phyloP scores from a whole-genome alignment of 1,140 invertebrate genomes.

The Chironomus tepperi region DNA sequence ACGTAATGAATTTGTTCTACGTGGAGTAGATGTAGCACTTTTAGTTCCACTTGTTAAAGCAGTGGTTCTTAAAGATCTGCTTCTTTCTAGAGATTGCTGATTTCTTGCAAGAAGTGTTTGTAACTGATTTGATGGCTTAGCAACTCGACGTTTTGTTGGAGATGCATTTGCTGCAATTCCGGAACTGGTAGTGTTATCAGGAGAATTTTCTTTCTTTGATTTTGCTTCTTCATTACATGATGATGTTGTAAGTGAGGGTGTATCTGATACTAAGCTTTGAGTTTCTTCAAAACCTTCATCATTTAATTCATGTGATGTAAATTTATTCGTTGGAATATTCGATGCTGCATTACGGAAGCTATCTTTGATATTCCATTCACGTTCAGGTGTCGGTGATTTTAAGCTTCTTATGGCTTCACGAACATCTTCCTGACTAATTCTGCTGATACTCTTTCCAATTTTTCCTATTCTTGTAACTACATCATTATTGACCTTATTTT shows the following conservation, averaged over 20 bases:
- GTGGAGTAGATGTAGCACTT: constrained; percentile 28
- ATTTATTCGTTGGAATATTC: constrained; percentile 31
- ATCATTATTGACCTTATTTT: constrained; percentile 26
- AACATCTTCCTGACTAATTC: constrained; percentile 54
- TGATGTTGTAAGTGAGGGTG: constrained; percentile 57
- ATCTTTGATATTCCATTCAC: constrained; percentile 41
- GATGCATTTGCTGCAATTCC: constrained; percentile 33
- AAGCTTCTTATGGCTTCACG: constrained; percentile 51
- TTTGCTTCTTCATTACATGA: constrained; percentile 55
- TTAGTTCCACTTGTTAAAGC: not conserved
- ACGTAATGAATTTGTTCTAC: constrained; percentile 38
- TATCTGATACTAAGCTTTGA: constrained; percentile 69
- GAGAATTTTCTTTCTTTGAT: constrained; percentile 29
- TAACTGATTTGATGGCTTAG: constrained; percentile 25
- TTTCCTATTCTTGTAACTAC: constrained; percentile 42
- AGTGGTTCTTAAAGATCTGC: not conserved
- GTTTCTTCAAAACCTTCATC: constrained; percentile 88
- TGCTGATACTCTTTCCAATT: constrained; percentile 42
- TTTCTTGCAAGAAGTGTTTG: constrained; percentile 20
- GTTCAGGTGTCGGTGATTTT: constrained; percentile 47
- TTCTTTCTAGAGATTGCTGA: constrained; percentile 25
- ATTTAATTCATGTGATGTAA: constrained; percentile 53
- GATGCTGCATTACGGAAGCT: constrained; percentile 34
- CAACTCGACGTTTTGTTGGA: constrained; percentile 29
- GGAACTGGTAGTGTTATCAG: constrained; percentile 30